Evolutionary conservation across 2,113 vertebrate species (phyloP), one percentile per base, ranked within the genome.

Genomic region (Corythoichthys intestinalis): DNA sequence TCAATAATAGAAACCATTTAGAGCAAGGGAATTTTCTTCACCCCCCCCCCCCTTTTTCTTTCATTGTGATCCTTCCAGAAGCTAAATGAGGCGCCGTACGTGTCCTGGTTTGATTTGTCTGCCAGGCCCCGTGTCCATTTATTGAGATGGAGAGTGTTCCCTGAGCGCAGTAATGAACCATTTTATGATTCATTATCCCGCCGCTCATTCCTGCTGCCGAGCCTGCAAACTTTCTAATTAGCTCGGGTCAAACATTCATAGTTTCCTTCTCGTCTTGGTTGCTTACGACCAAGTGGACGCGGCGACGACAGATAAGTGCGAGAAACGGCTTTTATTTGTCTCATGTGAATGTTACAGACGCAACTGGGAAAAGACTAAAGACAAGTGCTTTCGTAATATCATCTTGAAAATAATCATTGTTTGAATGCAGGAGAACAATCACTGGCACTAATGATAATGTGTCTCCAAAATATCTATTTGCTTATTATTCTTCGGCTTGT

Each of bases 211-310:
- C 82, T 72, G 78, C 86, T 87, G 89, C 90, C 88, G 87, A 86
- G 90, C 84, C 86, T 86, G 87, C 87, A 92, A 92, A 93, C 91
- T 92, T 93, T 91, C 88, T 91, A 91, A 92, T 92, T 92, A 91
- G 85, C 84, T 82, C 76, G 77, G 91, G 91, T 93, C 91, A 93
- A 92, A 91, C 84, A 90, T 88, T 87, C 89, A 84, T 81, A 79
- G 84, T 91, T 90, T 90, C 78, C 82, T 76, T 82, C 84, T 91
- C 90, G 91, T 92, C 90, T 89, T 90, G 74, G 63, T 85, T 71
- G 84, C 86, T 86, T 87, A 85, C 90, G 91, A 83, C 53, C 66
- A 73, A 82, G 83, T 82, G 88, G 85, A 86, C 88, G 88, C 81
- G 10, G 66, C 69, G 67, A 80, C 82, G 80, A 83, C 72, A 77